Percentiles rank a stretch among this genome's conserved stretches.
Evolutionary conservation across 2,797 vertebrate species (phyloP).

Genomic region (Epinephelus awoara): DNA sequence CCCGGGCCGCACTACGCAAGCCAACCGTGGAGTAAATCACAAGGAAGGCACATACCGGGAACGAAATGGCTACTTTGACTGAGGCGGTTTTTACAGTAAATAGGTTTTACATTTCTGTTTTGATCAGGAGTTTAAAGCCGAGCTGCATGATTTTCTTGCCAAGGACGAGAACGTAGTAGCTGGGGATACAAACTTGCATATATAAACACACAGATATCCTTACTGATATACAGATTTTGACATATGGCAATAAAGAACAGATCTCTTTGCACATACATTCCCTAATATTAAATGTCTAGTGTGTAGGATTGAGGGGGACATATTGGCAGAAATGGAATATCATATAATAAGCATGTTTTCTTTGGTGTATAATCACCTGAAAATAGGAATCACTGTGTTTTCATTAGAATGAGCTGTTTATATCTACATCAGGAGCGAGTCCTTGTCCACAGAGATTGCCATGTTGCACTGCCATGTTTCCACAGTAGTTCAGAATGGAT

Average conservation of each 20-base stretch:
- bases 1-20: slow-evolving; percentile 51
- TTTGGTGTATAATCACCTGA: too few relatives aligned
- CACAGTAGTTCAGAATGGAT: too few relatives aligned
- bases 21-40: slow-evolving; percentile 58
- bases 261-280: neutral
- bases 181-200: neutral
- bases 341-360: too few relatives aligned
- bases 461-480: too few relatives aligned
- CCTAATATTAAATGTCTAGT: too few relatives aligned
- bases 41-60: slow-evolving; percentile 6
- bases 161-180: too few relatives aligned
- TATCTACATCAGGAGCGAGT: too few relatives aligned
- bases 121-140: slow-evolving; percentile 19
- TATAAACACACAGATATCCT: neutral
- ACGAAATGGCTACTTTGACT: slow-evolving; percentile 23
- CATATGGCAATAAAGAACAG: neutral
- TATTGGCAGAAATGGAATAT: too few relatives aligned
- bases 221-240: neutral
- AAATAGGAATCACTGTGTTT: too few relatives aligned
- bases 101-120: slow-evolving; percentile 21
- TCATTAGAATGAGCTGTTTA: too few relatives aligned
- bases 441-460: too few relatives aligned
- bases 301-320: too few relatives aligned
- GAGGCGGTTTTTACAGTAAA: slow-evolving; percentile 26
- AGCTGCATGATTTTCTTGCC: neutral